These are phyloP conservation scores for Calliphora vicina DNA, from an alignment of 1,140 invertebrate genomes.

Conservation along the genomic window DNA sequence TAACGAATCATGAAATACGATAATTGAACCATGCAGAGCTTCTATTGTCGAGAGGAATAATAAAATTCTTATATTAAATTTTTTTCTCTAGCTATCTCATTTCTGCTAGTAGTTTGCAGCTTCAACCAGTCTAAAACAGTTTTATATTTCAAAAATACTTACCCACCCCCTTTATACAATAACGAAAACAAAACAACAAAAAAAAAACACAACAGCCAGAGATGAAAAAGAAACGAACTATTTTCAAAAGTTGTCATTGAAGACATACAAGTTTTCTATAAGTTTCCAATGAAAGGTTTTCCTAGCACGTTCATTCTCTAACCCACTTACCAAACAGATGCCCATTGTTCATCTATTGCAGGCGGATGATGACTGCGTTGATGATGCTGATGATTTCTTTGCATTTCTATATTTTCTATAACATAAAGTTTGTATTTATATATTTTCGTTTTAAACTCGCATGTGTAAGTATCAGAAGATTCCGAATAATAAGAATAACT, in stretches of 20 bases:
- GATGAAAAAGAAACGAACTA: background rate
- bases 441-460: too few relatives aligned
- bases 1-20: constrained; percentile 44
- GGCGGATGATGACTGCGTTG: background rate
- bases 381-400: too few relatives aligned
- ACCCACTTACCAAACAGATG: background rate
- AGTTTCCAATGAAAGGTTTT: background rate
- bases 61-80: constrained; percentile 22
- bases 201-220: too few relatives aligned
- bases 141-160: background rate
- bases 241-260: background rate
- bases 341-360: background rate
- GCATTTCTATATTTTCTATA: too few relatives aligned
- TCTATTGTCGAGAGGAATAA: constrained; percentile 41
- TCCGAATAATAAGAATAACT: too few relatives aligned
- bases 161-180: too few relatives aligned
- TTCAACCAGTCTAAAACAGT: background rate
- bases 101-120: too few relatives aligned
- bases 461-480: too few relatives aligned
- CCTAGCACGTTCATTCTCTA: background rate
- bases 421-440: too few relatives aligned
- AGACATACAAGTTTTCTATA: background rate
- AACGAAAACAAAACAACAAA: too few relatives aligned
- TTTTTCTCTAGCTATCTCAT: background rate
- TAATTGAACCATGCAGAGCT: constrained; percentile 41